Conservation (phyloP, 1,140 invertebrate species). For the Lethrus apterus region DNA sequence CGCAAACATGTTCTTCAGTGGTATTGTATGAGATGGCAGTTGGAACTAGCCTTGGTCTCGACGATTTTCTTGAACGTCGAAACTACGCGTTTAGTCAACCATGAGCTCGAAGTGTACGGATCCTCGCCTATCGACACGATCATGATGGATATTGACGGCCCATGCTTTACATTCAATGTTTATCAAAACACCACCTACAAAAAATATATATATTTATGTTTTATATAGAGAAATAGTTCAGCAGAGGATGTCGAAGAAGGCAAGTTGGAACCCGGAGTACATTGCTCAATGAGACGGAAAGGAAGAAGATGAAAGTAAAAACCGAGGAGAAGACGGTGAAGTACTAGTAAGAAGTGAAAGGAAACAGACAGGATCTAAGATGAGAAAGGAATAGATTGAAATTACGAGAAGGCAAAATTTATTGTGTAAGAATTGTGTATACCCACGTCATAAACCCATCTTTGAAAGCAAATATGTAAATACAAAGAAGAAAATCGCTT, state of each 20-base stretch:
- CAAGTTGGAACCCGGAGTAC: background rate
- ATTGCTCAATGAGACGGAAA: background rate
- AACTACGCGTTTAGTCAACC: constrained; percentile 62
- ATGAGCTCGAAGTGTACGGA: constrained; percentile 93
- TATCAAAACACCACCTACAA: constrained; percentile 77
- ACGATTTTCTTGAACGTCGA: constrained; percentile 9
- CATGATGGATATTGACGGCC: constrained; percentile 87
- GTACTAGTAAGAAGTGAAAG: too few species aligned
- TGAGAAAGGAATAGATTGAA: too few species aligned
- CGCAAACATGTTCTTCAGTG: constrained; percentile 18
- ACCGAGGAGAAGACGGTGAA: too few species aligned
- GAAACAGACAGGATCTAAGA: too few species aligned
- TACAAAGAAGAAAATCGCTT: too few species aligned
- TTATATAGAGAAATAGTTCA: background rate
- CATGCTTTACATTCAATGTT: constrained; percentile 96
- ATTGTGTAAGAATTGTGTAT: too few species aligned
- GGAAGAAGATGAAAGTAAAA: background rate
- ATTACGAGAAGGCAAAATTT: too few species aligned
- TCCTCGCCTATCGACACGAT: constrained; percentile 79
- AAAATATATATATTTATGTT: background rate
- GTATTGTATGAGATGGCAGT: constrained; percentile 32
- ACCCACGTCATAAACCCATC: too few species aligned
- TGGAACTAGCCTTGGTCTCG: constrained; percentile 21
- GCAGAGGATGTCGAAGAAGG: background rate
- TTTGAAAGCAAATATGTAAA: too few species aligned